A percentile compares a stretch with the other conserved stretches of the same genome.
These are phyloP conservation scores for Meliscaeva auricollis DNA, from an alignment of 2,888 invertebrate genomes.

Conservation along the genomic window DNA sequence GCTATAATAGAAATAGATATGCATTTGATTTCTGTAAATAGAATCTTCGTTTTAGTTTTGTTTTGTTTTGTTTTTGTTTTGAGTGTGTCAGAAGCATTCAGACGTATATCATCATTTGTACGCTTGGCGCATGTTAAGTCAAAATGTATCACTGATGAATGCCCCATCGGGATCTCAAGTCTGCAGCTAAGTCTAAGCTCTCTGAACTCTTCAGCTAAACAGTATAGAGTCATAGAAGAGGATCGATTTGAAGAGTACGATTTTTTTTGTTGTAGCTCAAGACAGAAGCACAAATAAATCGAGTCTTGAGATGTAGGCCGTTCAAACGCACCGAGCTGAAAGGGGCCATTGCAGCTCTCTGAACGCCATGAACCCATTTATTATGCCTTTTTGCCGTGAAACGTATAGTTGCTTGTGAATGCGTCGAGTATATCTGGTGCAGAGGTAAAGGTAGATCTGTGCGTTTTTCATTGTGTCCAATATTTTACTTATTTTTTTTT, in stretches of 20 bases:
- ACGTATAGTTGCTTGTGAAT: constrained; percentile 60
- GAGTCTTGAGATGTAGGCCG: neutral
- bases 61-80: constrained; percentile 31
- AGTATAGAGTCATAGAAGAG: neutral
- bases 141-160: constrained; percentile 38
- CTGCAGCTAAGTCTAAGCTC: constrained; percentile 13
- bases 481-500: constrained; percentile 80
- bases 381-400: constrained; percentile 64
- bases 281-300: constrained; percentile 36
- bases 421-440: constrained; percentile 29
- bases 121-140: constrained; percentile 74
- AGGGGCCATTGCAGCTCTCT: neutral
- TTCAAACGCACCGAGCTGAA: neutral
- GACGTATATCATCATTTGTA: constrained; percentile 72
- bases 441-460: neutral
- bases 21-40: constrained; percentile 67
- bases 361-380: constrained; percentile 74
- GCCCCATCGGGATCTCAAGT: constrained; percentile 39
- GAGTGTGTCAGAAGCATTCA: constrained; percentile 45
- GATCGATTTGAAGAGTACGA: constrained; percentile 19
- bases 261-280: neutral
- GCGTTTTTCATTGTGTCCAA: constrained; percentile 79
- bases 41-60: constrained; percentile 5
- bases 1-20: constrained; percentile 72
- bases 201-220: neutral